phyloP scores from a whole-genome alignment of 2,888 invertebrate species.

The Strigamia transsilvanica region DNA sequence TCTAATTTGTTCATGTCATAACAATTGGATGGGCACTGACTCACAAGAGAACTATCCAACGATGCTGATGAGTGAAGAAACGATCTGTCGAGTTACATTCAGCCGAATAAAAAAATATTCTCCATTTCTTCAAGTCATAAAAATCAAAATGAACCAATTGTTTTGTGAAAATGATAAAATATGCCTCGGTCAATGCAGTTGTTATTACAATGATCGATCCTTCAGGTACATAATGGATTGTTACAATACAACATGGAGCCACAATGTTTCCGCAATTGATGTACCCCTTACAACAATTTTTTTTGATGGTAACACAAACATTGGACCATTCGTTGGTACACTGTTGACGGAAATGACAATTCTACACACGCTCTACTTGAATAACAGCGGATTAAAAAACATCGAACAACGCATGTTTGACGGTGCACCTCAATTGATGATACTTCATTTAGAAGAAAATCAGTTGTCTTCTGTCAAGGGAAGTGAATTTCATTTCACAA shows the following conservation, averaged over 20 bases:
- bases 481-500: not conserved
- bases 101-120: not conserved
- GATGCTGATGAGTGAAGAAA: not conserved
- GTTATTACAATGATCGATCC: not conserved
- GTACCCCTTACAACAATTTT: not conserved
- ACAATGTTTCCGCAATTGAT: too few relatives aligned
- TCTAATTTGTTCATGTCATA: not conserved
- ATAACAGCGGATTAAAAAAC: not conserved
- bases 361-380: not conserved
- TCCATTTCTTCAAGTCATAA: not conserved
- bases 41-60: not conserved
- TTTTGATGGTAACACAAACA: not conserved
- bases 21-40: not conserved
- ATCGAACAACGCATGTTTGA: not conserved
- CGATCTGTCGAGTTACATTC: not conserved
- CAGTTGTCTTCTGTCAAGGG: not conserved
- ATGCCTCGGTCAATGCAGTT: not conserved
- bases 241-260: not conserved
- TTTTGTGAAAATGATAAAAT: not conserved
- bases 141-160: too few relatives aligned
- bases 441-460: conserved; percentile 32
- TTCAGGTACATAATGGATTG: not conserved
- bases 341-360: not conserved
- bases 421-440: not conserved
- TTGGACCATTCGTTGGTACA: not conserved